Conservation (phyloP, 2,113 vertebrate species). For the Campylorhamphus procurvoides region DNA sequence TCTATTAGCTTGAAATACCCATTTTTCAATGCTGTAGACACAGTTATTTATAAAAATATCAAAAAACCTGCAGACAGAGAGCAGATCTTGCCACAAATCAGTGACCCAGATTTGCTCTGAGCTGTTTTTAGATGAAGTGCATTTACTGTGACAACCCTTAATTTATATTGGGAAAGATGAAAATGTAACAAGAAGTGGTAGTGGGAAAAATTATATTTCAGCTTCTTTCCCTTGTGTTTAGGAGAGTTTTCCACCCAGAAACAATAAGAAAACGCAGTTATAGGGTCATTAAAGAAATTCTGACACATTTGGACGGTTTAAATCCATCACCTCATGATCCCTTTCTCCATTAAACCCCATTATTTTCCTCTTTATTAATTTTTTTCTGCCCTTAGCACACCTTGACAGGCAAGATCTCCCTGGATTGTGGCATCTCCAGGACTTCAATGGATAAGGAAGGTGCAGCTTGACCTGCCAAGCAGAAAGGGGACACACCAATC, state of each 20-base stretch:
- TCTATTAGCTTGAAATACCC: not conserved
- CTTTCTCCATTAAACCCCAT: not conserved
- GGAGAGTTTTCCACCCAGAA: not conserved
- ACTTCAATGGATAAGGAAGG: not conserved
- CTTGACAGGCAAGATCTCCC: not conserved
- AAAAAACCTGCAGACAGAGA: not conserved
- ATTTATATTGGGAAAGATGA: not conserved
- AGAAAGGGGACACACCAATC: accelerated
- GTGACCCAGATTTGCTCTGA: slow-evolving; percentile 15
- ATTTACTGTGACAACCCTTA: not conserved
- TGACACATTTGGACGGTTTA: not conserved
- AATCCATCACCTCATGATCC: not conserved
- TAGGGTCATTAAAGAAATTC: not conserved
- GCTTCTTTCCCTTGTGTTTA: not conserved
- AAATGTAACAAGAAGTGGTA: not conserved
- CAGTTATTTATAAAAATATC: slow-evolving; percentile 15
- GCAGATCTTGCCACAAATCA: slow-evolving; percentile 9
- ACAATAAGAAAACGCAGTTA: not conserved
- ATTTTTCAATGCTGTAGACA: not conserved
- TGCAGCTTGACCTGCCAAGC: not conserved
- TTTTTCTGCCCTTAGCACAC: not conserved
- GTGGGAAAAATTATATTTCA: not conserved
- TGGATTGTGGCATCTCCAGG: not conserved
- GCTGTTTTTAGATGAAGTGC: not conserved
- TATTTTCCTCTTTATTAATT: not conserved